Percentiles rank a stretch among this genome's conserved stretches.
phyloP scores from a whole-genome alignment of 2,113 vertebrate species.

The Cyanoramphus novaezelandiae region DNA sequence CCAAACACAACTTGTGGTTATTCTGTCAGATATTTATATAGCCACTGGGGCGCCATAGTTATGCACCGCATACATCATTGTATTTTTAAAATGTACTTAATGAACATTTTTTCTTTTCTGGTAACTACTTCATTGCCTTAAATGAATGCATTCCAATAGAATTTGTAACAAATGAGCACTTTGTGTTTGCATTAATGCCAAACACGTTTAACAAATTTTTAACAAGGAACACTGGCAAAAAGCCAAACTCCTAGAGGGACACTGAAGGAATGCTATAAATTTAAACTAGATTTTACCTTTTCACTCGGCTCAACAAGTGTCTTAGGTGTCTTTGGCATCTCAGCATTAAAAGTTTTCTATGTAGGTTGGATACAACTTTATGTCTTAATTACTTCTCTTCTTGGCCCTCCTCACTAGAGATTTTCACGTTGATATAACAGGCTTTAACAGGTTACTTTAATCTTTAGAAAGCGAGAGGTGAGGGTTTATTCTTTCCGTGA shows the following conservation, averaged over 20 bases:
- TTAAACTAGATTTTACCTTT: slow-evolving; percentile 83
- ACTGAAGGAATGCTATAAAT: slow-evolving; percentile 83
- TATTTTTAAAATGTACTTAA: slow-evolving; percentile 86
- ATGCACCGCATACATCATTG: slow-evolving; percentile 89
- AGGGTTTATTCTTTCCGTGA: not conserved
- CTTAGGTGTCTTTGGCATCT: slow-evolving; percentile 79
- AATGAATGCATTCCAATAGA: slow-evolving; percentile 89
- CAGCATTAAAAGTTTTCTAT: slow-evolving; percentile 43
- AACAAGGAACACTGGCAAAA: slow-evolving; percentile 84
- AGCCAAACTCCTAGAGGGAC: slow-evolving; percentile 84
- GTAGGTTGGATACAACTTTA: slow-evolving; percentile 27
- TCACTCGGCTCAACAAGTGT: slow-evolving; percentile 79
- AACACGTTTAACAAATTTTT: slow-evolving; percentile 91
- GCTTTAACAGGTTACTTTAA: slow-evolving; percentile 11
- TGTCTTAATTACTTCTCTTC: slow-evolving; percentile 66
- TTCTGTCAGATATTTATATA: slow-evolving; percentile 89
- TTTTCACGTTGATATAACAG: not conserved
- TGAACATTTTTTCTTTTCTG: slow-evolving; percentile 86
- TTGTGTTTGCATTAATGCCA: slow-evolving; percentile 93
- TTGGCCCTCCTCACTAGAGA: slow-evolving; percentile 16
- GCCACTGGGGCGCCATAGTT: slow-evolving; percentile 86
- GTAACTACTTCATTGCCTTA: slow-evolving; percentile 84
- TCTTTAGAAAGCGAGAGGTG: not conserved
- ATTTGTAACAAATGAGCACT: slow-evolving; percentile 91
- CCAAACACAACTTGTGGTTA: slow-evolving; percentile 89